These are phyloP conservation scores for Blennius ocellaris DNA, from an alignment of 2,113 vertebrate species.

Conservation along the genomic window DNA sequence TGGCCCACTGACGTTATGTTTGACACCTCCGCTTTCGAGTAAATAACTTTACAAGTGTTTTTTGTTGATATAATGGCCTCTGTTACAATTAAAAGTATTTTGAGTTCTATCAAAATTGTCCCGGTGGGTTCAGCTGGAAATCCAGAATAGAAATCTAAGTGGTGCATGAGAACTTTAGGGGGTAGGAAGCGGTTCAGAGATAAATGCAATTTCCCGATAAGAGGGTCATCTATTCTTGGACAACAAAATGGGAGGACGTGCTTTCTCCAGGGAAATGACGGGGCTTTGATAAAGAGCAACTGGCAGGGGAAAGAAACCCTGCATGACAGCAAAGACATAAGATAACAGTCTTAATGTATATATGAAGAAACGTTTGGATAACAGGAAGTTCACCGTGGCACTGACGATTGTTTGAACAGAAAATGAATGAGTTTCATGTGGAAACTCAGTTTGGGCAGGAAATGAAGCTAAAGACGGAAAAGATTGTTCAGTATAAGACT, in stretches of 20 bases:
- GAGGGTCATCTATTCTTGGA: constrained; percentile 58
- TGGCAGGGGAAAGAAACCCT: constrained; percentile 38
- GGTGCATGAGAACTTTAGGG: constrained; percentile 54
- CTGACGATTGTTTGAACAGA: constrained; percentile 36
- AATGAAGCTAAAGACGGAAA: constrained; percentile 34
- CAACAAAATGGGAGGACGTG: constrained; percentile 62
- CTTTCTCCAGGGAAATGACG: constrained; percentile 59
- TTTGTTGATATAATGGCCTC: too few relatives aligned
- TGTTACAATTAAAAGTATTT: too few relatives aligned
- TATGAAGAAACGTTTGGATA: constrained; percentile 43
- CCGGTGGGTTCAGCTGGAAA: constrained; percentile 2
- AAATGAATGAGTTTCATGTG: neutral
- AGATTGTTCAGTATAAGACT: neutral
- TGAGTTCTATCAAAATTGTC: neutral
- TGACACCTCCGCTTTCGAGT: too few relatives aligned
- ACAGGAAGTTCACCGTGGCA: constrained; percentile 44
- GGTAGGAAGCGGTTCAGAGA: constrained; percentile 64
- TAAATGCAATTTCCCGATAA: constrained; percentile 71
- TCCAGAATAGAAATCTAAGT: constrained; percentile 20
- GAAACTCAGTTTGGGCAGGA: constrained; percentile 14
- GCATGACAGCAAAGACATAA: constrained; percentile 33
- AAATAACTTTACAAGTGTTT: too few relatives aligned
- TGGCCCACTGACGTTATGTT: too few relatives aligned
- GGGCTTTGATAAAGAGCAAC: constrained; percentile 61
- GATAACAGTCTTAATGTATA: constrained; percentile 44